Evolutionary conservation across 1,140 invertebrate genomes (phyloP).

Genomic region (Pectinophora gossypiella): DNA sequence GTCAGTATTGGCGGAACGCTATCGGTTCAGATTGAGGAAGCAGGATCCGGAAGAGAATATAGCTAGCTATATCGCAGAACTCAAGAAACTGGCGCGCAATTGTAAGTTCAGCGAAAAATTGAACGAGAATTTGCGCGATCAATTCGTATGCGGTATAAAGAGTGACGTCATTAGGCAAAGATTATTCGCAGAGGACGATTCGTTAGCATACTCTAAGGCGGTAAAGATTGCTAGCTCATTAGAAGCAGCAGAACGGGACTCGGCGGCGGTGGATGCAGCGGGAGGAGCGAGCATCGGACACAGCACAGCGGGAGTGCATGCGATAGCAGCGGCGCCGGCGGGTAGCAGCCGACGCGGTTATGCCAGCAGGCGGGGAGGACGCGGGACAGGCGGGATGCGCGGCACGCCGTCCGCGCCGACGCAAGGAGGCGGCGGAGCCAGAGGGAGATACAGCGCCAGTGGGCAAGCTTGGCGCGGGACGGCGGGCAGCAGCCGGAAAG

Average conservation of each 20-base stretch:
- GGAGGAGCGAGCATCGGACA: background rate
- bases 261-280: background rate
- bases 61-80: background rate
- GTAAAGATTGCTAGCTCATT: background rate
- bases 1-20: constrained; percentile 1
- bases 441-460: too few relatives aligned
- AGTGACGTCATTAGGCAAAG: constrained; percentile 7
- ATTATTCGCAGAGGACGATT: constrained; percentile 1
- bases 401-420: too few relatives aligned
- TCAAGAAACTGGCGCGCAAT: constrained; percentile 5
- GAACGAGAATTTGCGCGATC: constrained; percentile 7
- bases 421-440: background rate
- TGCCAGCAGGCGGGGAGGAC: too few relatives aligned
- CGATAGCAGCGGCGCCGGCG: too few relatives aligned
- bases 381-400: too few relatives aligned
- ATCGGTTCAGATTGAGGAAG: background rate
- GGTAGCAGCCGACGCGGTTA: too few relatives aligned
- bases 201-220: background rate
- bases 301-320: too few relatives aligned
- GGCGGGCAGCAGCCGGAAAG: background rate
- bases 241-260: constrained; percentile 5
- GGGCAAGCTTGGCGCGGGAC: too few relatives aligned
- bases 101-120: background rate
- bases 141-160: constrained; percentile 8
- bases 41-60: background rate